Percentiles rank a stretch among this genome's conserved stretches.
phyloP scores from a whole-genome alignment of 2,888 invertebrate species.

The Tinea semifulvella region DNA sequence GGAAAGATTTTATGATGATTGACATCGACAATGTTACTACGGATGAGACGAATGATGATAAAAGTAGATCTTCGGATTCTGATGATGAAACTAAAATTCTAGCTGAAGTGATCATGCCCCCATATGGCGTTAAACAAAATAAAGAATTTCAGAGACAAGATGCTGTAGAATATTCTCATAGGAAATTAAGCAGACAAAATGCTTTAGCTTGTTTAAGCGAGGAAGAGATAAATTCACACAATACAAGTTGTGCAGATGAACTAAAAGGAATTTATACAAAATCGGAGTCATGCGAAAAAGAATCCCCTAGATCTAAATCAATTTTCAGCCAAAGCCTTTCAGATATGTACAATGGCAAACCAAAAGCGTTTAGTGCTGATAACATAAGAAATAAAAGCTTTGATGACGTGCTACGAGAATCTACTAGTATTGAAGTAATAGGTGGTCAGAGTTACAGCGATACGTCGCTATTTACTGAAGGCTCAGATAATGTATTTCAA shows the following conservation, averaged over 20 bases:
- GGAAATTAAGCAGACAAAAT: constrained; percentile 25
- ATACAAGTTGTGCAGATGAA: constrained; percentile 23
- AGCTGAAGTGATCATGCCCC: constrained; percentile 28
- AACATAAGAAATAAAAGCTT: constrained; percentile 39
- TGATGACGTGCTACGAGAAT: constrained; percentile 41
- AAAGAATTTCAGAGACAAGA: constrained; percentile 44
- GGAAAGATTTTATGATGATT: constrained; percentile 29
- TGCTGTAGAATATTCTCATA: constrained; percentile 34
- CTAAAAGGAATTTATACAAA: constrained; percentile 22
- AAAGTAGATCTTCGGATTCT: constrained; percentile 23
- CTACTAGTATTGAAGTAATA: constrained; percentile 50
- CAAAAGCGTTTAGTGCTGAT: constrained; percentile 52
- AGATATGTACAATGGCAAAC: constrained; percentile 48
- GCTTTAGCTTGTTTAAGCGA: constrained; percentile 16
- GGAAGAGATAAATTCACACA: background rate
- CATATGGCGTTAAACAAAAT: constrained; percentile 24
- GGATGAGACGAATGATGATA: constrained; percentile 46
- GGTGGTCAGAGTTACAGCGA: constrained; percentile 33
- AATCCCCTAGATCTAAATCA: constrained; percentile 29
- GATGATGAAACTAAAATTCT: constrained; percentile 23
- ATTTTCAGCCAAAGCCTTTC: constrained; percentile 38
- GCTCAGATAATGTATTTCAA: constrained; percentile 43
- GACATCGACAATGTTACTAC: constrained; percentile 43
- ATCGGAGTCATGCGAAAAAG: constrained; percentile 31
- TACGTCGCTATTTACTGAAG: constrained; percentile 39